Base-by-base conservation (phyloP, 2,888 invertebrate genomes). In the Philereme vetulata region DNA sequence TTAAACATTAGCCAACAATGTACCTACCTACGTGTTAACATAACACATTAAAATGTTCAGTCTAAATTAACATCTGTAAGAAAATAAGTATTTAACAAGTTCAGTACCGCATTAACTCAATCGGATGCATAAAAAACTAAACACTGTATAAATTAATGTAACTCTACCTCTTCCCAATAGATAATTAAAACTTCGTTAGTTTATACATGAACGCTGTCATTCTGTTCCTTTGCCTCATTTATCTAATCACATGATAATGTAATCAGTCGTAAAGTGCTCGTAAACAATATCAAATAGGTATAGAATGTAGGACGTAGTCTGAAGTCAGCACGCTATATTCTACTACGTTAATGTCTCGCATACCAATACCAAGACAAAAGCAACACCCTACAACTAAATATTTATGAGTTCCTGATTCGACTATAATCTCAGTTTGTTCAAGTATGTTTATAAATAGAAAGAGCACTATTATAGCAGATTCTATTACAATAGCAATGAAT, bases 401-500 rank as follows among this genome's bases (percentile, higher is more conserved):
- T 70, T 69, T 67, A 71, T 58, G 59, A 65, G 56, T 68, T 67
- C 51, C 62, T 67, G 68, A 72, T 71, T 70, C 63, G 65, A 61
- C 65, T 63, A 64, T 60, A 66, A 63, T 55, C 33, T 64, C 62
- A 21, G 21, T 21, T 21, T 21, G 1, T 21, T 21, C 21, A 21
- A 21, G 2, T 21, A 21, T 58, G 64, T 74, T 78, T 82, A 81
- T 81, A 76, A 80, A 81, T 81, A 84, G 77, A 74, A 68, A 62
- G 70, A 72, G 75, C 75, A 80, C 49, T 64, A 61, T 79, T 77
- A 76, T 71, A 71, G 66, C 60, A 65, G 59, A 60, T 68, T 75
- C 76, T 76, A 78, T 77, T 72, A 77, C 68, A 72, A 72, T 76
- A 72, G 67, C 77, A 77, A 77, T 85, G 80, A 86, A 87, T 87